Percentiles rank a stretch among this genome's conserved stretches.
These are phyloP conservation scores for Diarsia rubi DNA, from an alignment of 2,888 invertebrate species.

Conservation along the genomic window DNA sequence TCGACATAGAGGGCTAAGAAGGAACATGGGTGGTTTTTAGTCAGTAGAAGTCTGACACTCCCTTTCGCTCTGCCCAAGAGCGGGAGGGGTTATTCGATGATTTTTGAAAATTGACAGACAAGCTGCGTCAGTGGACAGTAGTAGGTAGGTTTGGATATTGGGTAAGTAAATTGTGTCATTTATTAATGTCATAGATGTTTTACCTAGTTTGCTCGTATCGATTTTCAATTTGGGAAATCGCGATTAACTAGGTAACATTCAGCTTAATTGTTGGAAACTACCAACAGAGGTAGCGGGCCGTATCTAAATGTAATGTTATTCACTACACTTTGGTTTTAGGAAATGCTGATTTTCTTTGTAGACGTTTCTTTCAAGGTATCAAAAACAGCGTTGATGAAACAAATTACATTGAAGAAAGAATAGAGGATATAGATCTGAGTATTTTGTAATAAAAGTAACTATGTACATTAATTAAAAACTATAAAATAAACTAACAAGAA, in stretches of 20 bases:
- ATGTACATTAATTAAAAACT: too few relatives aligned
- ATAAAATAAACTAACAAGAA: too few relatives aligned
- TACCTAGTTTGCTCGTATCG: neutral
- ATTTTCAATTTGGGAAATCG: slow-evolving; percentile 4
- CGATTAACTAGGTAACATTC: neutral
- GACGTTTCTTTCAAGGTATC: neutral
- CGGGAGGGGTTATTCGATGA: too few relatives aligned
- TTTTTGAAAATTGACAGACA: too few relatives aligned
- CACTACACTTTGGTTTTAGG: neutral
- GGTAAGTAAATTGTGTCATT: slow-evolving; percentile 3
- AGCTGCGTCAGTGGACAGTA: neutral
- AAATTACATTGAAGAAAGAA: too few relatives aligned
- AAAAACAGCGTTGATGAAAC: too few relatives aligned
- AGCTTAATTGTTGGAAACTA: neutral
- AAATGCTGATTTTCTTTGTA: neutral
- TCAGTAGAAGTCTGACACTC: too few relatives aligned
- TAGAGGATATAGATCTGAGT: too few relatives aligned
- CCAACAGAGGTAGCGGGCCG: neutral
- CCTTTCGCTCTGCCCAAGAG: too few relatives aligned
- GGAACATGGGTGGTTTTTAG: too few relatives aligned
- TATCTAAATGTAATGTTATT: neutral
- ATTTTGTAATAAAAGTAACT: too few relatives aligned
- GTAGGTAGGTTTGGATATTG: neutral
- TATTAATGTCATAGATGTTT: neutral
- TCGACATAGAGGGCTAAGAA: too few relatives aligned